Conservation (phyloP, 2,888 invertebrate species). For the Mellilla xanthometata region DNA sequence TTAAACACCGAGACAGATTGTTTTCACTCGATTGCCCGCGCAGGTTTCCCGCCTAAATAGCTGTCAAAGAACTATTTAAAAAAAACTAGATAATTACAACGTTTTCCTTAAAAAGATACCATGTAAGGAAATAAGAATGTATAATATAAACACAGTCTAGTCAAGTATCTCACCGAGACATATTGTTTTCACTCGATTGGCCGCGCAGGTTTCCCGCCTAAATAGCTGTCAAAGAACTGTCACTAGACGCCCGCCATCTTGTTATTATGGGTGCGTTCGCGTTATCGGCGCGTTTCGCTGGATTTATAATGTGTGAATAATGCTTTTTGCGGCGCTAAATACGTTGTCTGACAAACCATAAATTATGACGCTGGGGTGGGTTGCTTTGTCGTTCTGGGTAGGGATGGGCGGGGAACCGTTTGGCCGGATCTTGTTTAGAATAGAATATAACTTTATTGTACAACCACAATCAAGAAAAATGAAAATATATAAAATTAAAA, state of each 20-base stretch:
- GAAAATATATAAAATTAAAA: too few species aligned
- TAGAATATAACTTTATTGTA: too few species aligned
- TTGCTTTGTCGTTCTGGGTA: slow-evolving; percentile 25
- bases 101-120: too few species aligned
- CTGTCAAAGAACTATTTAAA: slow-evolving; percentile 64
- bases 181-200: slow-evolving; percentile 32
- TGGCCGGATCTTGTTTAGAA: slow-evolving; percentile 1
- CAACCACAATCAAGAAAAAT: too few species aligned
- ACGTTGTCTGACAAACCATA: slow-evolving; percentile 74
- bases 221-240: slow-evolving; percentile 64
- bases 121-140: too few species aligned
- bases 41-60: slow-evolving; percentile 59
- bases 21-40: slow-evolving; percentile 31
- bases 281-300: slow-evolving; percentile 69
- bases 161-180: slow-evolving; percentile 49
- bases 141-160: slow-evolving; percentile 34
- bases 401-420: slow-evolving; percentile 7
- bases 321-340: slow-evolving; percentile 66
- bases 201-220: slow-evolving; percentile 52
- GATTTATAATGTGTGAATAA: slow-evolving; percentile 82
- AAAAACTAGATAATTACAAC: too few species aligned
- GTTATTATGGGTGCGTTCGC: slow-evolving; percentile 49
- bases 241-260: slow-evolving; percentile 61
- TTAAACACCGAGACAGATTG: slow-evolving; percentile 29
- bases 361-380: slow-evolving; percentile 62